phyloP scores from a whole-genome alignment of 2,888 invertebrate species.

The Diaperis boleti region DNA sequence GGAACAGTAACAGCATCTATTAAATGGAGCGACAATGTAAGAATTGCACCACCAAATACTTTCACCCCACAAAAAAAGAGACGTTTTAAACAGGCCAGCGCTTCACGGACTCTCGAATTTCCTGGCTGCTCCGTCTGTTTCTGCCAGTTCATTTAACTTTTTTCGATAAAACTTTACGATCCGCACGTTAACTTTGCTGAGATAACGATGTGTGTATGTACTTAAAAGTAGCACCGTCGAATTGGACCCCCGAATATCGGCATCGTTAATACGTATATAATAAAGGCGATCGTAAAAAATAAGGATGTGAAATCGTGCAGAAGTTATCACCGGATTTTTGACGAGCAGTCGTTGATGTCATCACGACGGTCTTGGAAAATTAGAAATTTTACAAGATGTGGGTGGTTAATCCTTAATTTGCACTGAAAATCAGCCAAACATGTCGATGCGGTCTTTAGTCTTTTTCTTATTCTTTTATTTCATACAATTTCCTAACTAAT shows the following conservation, averaged over 20 bases:
- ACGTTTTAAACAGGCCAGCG: constrained; percentile 42
- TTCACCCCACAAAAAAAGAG: constrained; percentile 37
- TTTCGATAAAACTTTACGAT: constrained; percentile 57
- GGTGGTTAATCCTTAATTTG: constrained; percentile 23
- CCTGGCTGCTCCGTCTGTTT: constrained; percentile 46
- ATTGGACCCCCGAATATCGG: constrained; percentile 33
- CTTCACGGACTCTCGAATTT: constrained; percentile 8
- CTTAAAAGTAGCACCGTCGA: constrained; percentile 42
- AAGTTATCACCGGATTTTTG: constrained; percentile 31
- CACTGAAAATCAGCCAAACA: constrained; percentile 11
- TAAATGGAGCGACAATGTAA: constrained; percentile 53
- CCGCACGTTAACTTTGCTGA: constrained; percentile 53
- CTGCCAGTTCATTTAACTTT: constrained; percentile 60
- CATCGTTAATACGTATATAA: constrained; percentile 33
- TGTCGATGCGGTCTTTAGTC: too few species aligned
- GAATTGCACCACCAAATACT: constrained; percentile 49
- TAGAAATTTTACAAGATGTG: constrained; percentile 22
- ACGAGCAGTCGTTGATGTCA: constrained; percentile 30
- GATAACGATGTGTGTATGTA: constrained; percentile 55
- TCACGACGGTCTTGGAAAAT: constrained; percentile 24
- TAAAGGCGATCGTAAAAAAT: constrained; percentile 38
- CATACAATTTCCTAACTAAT: too few species aligned
- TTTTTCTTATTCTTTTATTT: too few species aligned
- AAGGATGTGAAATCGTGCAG: constrained; percentile 33
- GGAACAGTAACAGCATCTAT: too few species aligned